Conservation (phyloP, 2,797 vertebrate genomes). For the Xenopus petersii region DNA sequence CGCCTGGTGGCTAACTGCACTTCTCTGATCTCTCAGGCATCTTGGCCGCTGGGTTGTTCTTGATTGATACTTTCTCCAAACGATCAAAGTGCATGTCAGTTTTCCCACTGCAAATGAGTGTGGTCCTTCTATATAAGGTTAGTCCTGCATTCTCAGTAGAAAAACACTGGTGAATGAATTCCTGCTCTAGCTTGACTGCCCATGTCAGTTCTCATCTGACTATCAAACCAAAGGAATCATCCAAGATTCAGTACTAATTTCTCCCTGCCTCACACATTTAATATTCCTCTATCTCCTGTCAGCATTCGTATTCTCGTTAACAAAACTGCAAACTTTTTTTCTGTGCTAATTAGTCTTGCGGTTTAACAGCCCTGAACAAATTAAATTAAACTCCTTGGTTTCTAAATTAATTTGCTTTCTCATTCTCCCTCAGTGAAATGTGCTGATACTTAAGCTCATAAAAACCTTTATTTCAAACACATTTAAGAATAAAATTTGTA, state of each 20-base stretch:
- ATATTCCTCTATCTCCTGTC: conserved; percentile 12
- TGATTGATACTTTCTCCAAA: too few species aligned
- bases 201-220: conserved; percentile 7
- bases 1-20: too few species aligned
- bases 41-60: too few species aligned
- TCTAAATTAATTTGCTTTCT: conserved; percentile 51
- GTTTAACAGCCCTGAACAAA: conserved; percentile 54
- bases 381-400: conserved; percentile 58
- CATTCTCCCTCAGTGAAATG: conserved; percentile 29
- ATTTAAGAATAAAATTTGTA: conserved; percentile 15
- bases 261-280: conserved; percentile 4
- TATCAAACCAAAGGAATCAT: conserved; percentile 8
- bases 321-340: conserved; percentile 38
- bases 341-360: conserved; percentile 50
- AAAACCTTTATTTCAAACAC: conserved; percentile 10
- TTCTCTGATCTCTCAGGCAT: too few species aligned
- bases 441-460: conserved; percentile 24
- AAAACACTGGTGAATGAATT: background rate
- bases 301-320: conserved; percentile 29
- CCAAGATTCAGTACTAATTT: background rate
- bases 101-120: too few species aligned
- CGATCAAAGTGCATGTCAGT: too few species aligned
- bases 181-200: background rate
- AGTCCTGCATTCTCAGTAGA: background rate
- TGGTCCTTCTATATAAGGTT: background rate